Evolutionary conservation across 2,113 vertebrate genomes (phyloP).

Genomic region (Hippocampus comes): DNA sequence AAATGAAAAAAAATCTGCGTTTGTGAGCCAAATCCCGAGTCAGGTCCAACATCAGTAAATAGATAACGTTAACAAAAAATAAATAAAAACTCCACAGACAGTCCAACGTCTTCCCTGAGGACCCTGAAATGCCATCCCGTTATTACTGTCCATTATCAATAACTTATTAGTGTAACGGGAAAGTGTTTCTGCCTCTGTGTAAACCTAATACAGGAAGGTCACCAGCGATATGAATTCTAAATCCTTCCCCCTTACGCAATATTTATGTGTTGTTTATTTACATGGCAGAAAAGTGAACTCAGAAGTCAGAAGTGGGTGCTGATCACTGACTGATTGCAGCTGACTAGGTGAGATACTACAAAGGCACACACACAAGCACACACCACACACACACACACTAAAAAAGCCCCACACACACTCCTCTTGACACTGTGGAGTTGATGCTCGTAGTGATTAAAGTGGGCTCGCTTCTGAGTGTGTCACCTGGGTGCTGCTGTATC

Average conservation of each 20-base stretch:
- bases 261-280: conserved; percentile 44
- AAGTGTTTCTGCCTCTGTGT: neutral
- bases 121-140: neutral
- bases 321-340: conserved; percentile 61
- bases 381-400: conserved; percentile 32
- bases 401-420: conserved; percentile 35
- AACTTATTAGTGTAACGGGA: neutral
- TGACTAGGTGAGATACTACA: conserved; percentile 58
- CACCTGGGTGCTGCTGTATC: conserved; percentile 69
- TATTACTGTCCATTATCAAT: neutral
- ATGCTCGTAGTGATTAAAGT: conserved; percentile 71
- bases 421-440: conserved; percentile 57
- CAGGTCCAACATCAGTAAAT: neutral
- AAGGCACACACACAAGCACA: conserved; percentile 19
- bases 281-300: conserved; percentile 58
- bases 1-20: neutral
- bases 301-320: conserved; percentile 49
- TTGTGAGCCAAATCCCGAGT: neutral
- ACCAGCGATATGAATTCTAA: conserved; percentile 4
- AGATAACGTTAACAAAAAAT: neutral
- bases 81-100: neutral
- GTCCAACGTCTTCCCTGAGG: neutral
- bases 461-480: conserved; percentile 60
- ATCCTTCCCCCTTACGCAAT: conserved; percentile 17
- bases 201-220: neutral